phyloP scores from a whole-genome alignment of 2,113 vertebrate genomes.

The Nothoprocta perdicaria region DNA sequence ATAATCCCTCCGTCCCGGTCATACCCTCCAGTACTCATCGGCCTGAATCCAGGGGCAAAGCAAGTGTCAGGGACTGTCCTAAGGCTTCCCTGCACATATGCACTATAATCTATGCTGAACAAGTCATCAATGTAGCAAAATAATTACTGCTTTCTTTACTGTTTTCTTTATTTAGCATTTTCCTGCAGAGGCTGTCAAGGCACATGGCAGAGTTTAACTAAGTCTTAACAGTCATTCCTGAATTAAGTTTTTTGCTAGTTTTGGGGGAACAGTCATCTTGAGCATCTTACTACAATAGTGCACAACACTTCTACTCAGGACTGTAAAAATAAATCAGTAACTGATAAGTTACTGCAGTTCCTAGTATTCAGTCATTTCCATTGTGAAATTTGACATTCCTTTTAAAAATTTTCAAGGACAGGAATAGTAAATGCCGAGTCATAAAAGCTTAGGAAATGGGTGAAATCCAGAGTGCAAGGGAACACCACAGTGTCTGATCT shows the following conservation, averaged over 20 bases:
- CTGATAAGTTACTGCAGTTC: background rate
- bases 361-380: slow-evolving; percentile 18
- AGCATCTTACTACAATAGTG: background rate
- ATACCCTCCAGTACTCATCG: rapidly evolving
- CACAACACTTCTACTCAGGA: background rate
- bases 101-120: background rate
- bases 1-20: background rate
- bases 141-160: background rate
- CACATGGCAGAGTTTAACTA: background rate
- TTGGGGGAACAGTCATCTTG: background rate
- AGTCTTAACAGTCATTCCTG: background rate
- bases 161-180: background rate
- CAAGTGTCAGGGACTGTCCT: background rate
- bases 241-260: background rate
- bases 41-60: background rate
- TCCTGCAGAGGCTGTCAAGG: background rate
- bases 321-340: slow-evolving; percentile 28
- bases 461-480: slow-evolving; percentile 34
- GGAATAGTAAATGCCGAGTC: slow-evolving; percentile 63
- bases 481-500: slow-evolving; percentile 63
- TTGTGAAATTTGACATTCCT: background rate
- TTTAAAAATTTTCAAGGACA: slow-evolving; percentile 37
- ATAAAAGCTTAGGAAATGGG: slow-evolving; percentile 63
- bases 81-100: background rate
- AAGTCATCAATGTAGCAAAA: background rate